Base-by-base conservation (phyloP, 2,888 invertebrate species). In the Aporophyla nigra region DNA sequence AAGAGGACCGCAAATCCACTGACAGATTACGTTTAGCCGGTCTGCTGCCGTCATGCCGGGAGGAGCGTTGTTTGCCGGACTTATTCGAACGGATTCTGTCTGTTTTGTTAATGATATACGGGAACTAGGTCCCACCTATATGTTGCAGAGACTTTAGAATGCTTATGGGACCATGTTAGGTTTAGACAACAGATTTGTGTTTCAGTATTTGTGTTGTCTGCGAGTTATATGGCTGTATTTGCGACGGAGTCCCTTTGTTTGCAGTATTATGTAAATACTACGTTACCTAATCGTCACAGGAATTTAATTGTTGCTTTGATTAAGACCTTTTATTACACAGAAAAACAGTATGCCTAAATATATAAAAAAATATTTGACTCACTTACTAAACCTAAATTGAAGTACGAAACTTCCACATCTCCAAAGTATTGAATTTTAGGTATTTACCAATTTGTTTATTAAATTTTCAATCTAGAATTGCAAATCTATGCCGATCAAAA, bases 1-100 rank as follows among this genome's bases (percentile, higher is more conserved):
- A 74, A 84, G 75, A 74, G 76, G 49, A 73, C 80, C 82, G n/a
- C 77, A 85, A 84, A 88, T 75, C 87, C 76, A 79, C 84, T 84
- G 82, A 83, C 82, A 82, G 85, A 84, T 87, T 83, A 87, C 68
- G 74, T 78, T 77, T 73, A 70, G 65, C 68, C 74, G 70, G 69
- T 80, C 59, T 81, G 76, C 65, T 75, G 69, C 73, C 70, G 63
- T 88, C 78, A 83, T 85, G 72, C 73, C 16, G 24, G 43, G 65
- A 69, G 74, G n/a, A 70, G 27, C 67, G 78, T 72, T 83, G 87
- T 88, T 88, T 87, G 62, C 76, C 43, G 70, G 78, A 86, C 81
- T 83, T 85, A 84, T 80, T 80, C 78, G 71, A 74, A 83, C 74
- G 69, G 76, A 63, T 75, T 51, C 61, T 73, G 76, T 76, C 80